A percentile compares a stretch with the other conserved stretches of the same genome.
Conservation (phyloP, 2,113 vertebrate species). For the Percopsis transmontana region DNA sequence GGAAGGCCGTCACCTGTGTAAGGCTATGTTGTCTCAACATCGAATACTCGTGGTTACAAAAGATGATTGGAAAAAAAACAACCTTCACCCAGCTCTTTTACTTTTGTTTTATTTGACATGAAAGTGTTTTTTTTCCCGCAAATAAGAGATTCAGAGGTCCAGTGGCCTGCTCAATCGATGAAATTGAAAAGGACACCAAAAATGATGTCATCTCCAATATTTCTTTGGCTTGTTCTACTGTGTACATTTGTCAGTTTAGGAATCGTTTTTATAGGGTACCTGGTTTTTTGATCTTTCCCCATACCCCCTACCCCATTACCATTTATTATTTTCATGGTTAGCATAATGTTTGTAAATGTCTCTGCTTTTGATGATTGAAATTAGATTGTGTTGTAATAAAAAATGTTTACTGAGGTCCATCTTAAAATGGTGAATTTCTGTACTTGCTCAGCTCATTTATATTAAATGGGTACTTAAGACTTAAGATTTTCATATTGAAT, state of each 20-base stretch:
- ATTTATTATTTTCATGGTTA: slow-evolving; percentile 81
- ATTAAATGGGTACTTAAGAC: slow-evolving; percentile 63
- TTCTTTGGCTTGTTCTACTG: slow-evolving; percentile 86
- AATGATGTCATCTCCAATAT: slow-evolving; percentile 19
- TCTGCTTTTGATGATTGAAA: slow-evolving; percentile 91
- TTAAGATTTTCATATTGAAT: slow-evolving; percentile 44
- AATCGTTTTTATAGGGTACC: slow-evolving; percentile 93
- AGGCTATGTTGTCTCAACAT: slow-evolving; percentile 92
- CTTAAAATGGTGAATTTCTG: slow-evolving; percentile 80
- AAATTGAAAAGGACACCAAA: slow-evolving; percentile 49
- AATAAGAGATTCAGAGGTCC: slow-evolving; percentile 71
- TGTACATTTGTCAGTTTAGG: slow-evolving; percentile 89
- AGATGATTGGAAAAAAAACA: slow-evolving; percentile 69
- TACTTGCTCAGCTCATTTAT: slow-evolving; percentile 79
- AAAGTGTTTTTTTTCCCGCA: slow-evolving; percentile 76
- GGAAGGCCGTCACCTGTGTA: slow-evolving; percentile 84
- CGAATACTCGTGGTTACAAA: slow-evolving; percentile 88
- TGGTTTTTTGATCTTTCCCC: slow-evolving; percentile 51
- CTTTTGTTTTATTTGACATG: slow-evolving; percentile 93
- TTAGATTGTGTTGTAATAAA: slow-evolving; percentile 99
- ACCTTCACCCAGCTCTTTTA: slow-evolving; percentile 85
- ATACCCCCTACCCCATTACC: slow-evolving; percentile 32
- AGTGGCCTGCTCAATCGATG: slow-evolving; percentile 45
- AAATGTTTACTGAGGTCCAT: slow-evolving; percentile 96
- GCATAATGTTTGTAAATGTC: slow-evolving; percentile 96